Evolutionary conservation across 92 coral and sea anemone species (phyloP), one percentile per base, ranked within the genome.

Genomic region (Epizoanthus ramosus): DNA sequence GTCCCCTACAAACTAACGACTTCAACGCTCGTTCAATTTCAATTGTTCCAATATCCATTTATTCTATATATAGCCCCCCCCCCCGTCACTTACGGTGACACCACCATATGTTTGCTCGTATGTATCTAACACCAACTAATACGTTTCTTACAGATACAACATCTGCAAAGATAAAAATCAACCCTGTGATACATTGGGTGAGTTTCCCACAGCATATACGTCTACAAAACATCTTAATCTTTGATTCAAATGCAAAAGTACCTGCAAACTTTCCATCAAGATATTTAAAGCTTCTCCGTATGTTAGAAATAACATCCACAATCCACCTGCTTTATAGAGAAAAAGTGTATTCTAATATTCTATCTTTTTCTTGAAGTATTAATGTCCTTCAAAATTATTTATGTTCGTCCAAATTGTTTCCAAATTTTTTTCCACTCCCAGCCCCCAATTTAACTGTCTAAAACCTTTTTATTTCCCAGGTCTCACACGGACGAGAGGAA

Each of bases 81-180:
- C 43, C 43, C 3, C 3, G 68, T 18, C 33, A 28, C 9, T 28
- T 28, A 63, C 24, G 21, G 4, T 28, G 21, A 5, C 24, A 12
- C 12, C 43, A 53, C 25, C 7, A 22, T 39, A 17, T 7, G 17
- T 37, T 23, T n/a, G 18, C 39, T 39, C 21, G 1, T 4, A 65
- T 47, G 31, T 52, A 14, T 18, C 8, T 47, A 68, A 39, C 4
- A 21, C 6, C n/a, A 37, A 2, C 9, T 5, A 16, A 33, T 37
- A 9, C 17, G 23, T 17, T 79, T 2, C 35, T 79, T 45, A 57
- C 72, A 96, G 99, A 86, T 94, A 96, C 74, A 92, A 94, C 75
- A 94, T 96, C 45, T 97, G 99, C 74, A 94, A 97, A 75, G 99
- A 97, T 88, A 97, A 94, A 81, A 94, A 97, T 74, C 98, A 97